Base-by-base conservation (phyloP, 2,113 vertebrate genomes). In the Cephalopholis sonnerati region DNA sequence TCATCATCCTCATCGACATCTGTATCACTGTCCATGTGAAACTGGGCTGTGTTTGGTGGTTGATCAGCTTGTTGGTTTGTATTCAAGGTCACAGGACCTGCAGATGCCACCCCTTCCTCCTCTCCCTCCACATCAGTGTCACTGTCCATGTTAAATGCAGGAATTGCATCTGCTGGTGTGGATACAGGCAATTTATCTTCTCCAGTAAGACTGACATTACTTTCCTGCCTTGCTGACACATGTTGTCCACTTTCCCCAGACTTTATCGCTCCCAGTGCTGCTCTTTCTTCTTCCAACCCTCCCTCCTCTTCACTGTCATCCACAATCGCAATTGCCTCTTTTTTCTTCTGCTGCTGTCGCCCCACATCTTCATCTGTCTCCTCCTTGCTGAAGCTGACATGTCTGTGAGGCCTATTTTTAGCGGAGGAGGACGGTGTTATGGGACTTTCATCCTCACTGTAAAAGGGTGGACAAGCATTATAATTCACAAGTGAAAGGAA, bases 361-460 rank as follows among this genome's bases (percentile, higher is more conserved):
- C 10, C 44, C 11, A 59, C 50, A 85, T 87, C 63, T n/a, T 46
- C 6, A 18, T 87, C 86, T 18, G 63, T 70, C 66, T 91, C 78
- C 18, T 91, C 83, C 7, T 64, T 75, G 39, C 78, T 76, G 68
- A 86, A 81, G 66, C 71, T 82, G 79, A 87, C 90, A 74, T 54
- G 74, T 81, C 73, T 87, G 65, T 46, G 17, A 25, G 86, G 77
- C 48, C 74, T 82, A 44, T 90, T 87, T 83, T 81, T 90, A 76
- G 84, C 36, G 6, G 89, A 90, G 44, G 83, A 83, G 12, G 83
- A 85, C 0, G 91, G 93, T 22, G 92, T 93, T 55, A 93, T 85
- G 41, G 84, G 91, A 84, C 91, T 93, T 90, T 95, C 95, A 36
- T 94, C 94, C 74, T 94, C 95, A 84, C 95, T 96, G 87, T 36